phyloP scores from a whole-genome alignment of 2,888 invertebrate genomes.

The Ochropacha duplaris region DNA sequence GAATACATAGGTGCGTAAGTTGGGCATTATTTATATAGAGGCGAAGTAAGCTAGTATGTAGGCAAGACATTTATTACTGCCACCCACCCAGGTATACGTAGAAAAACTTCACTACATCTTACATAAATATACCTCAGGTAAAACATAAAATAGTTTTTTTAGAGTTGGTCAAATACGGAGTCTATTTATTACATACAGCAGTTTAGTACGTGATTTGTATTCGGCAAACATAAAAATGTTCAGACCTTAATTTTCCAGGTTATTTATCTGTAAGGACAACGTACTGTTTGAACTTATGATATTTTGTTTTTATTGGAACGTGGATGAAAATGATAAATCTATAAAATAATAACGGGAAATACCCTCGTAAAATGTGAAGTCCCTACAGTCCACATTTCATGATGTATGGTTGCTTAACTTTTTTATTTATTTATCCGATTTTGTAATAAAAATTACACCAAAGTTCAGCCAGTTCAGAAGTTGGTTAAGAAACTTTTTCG shows the following conservation, averaged over 20 bases:
- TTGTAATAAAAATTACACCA: neutral
- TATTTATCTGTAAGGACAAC: neutral
- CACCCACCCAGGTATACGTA: neutral
- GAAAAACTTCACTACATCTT: neutral
- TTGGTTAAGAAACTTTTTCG: neutral
- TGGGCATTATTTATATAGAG: neutral
- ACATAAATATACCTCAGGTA: neutral
- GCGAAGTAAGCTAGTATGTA: neutral
- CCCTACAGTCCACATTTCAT: neutral
- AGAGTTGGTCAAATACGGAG: neutral
- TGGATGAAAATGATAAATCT: neutral
- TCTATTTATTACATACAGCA: neutral
- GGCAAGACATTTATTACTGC: neutral
- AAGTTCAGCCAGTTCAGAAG: neutral
- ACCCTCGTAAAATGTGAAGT: neutral
- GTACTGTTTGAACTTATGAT: neutral
- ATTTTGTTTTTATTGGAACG: neutral
- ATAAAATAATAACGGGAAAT: neutral
- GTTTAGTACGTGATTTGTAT: neutral
- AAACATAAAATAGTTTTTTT: neutral
- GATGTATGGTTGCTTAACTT: neutral
- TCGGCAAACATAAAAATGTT: neutral
- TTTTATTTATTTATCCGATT: neutral
- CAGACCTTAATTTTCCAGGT: neutral
- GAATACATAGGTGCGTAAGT: neutral